Percentiles rank a stretch among this genome's conserved stretches.
Conservation (phyloP, 92 coral and sea anemone species). For the Epizoanthus scotinus region DNA sequence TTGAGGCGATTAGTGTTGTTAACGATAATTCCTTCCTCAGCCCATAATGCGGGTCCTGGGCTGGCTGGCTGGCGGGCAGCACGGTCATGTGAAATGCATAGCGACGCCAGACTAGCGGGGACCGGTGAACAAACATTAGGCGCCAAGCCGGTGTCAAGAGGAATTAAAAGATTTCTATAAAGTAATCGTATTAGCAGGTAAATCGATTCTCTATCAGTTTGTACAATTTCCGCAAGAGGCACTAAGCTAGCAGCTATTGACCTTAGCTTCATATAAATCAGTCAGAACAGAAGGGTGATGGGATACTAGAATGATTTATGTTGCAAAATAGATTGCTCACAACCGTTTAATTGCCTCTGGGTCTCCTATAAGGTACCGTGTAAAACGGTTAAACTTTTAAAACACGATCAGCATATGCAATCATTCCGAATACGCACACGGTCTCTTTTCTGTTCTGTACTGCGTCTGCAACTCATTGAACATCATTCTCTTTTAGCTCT, state of each 20-base stretch:
- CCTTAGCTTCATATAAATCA: neutral
- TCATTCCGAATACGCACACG: too few species aligned
- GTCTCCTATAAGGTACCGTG: too few species aligned
- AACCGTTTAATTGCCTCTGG: too few species aligned
- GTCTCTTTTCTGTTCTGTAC: too few species aligned
- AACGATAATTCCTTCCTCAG: conserved; percentile 1
- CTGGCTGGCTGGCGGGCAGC: neutral
- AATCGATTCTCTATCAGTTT: conserved; percentile 4
- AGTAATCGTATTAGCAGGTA: conserved; percentile 26
- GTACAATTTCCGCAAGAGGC: neutral
- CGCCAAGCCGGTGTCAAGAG: conserved; percentile 24
- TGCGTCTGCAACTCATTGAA: too few species aligned
- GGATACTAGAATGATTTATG: too few species aligned
- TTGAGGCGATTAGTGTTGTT: neutral
- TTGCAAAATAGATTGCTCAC: too few species aligned
- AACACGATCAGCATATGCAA: too few species aligned
- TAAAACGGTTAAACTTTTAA: too few species aligned
- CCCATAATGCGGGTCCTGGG: too few species aligned
- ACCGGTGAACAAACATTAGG: conserved; percentile 18
- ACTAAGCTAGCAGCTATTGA: neutral
- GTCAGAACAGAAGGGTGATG: neutral
- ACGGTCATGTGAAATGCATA: neutral
- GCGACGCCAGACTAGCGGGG: conserved; percentile 21
- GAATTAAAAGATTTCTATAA: conserved; percentile 23
- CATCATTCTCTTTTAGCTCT: too few species aligned